Conservation (phyloP, 1,140 invertebrate species). For the Zophobas morio region DNA sequence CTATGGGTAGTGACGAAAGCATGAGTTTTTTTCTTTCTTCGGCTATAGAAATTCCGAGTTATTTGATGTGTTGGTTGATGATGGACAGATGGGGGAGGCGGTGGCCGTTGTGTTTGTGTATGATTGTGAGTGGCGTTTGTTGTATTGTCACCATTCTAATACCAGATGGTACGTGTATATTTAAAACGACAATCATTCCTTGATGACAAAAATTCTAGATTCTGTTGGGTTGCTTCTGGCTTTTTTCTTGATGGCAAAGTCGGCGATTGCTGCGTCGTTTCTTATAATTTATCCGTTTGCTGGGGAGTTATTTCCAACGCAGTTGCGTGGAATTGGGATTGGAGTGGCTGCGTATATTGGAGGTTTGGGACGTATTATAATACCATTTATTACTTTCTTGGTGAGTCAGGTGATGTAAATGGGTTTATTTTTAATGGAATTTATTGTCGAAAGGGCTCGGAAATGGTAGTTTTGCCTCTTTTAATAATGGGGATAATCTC, state of each 20-base stretch:
- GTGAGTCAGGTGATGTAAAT: constrained; percentile 70
- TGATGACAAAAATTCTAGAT: constrained; percentile 72
- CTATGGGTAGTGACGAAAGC: constrained; percentile 87
- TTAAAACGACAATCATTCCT: constrained; percentile 5
- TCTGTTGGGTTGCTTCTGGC: constrained; percentile 80
- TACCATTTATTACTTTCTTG: constrained; percentile 92
- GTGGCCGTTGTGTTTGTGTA: constrained; percentile 87
- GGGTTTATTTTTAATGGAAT: constrained; percentile 29
- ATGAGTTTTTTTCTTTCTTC: constrained; percentile 89
- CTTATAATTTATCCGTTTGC: constrained; percentile 93
- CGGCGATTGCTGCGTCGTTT: constrained; percentile 91
- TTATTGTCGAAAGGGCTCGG: constrained; percentile 76
- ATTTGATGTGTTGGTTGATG: constrained; percentile 85
- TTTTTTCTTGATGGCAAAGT: constrained; percentile 90
- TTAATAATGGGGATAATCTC: constrained; percentile 86
- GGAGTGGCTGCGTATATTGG: constrained; percentile 92
- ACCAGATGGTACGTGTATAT: constrained; percentile 73
- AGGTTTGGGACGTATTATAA: constrained; percentile 88
- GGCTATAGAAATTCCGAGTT: constrained; percentile 88
- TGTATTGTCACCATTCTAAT: constrained; percentile 87
- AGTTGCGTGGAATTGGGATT: constrained; percentile 87
- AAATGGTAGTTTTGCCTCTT: constrained; percentile 85
- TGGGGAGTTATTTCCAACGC: constrained; percentile 90
- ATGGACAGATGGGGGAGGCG: constrained; percentile 88
- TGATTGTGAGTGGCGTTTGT: constrained; percentile 85